phyloP scores from a whole-genome alignment of 30 jellyfish, hydroid and myxozoan species.

The Rhopilema esculentum region DNA sequence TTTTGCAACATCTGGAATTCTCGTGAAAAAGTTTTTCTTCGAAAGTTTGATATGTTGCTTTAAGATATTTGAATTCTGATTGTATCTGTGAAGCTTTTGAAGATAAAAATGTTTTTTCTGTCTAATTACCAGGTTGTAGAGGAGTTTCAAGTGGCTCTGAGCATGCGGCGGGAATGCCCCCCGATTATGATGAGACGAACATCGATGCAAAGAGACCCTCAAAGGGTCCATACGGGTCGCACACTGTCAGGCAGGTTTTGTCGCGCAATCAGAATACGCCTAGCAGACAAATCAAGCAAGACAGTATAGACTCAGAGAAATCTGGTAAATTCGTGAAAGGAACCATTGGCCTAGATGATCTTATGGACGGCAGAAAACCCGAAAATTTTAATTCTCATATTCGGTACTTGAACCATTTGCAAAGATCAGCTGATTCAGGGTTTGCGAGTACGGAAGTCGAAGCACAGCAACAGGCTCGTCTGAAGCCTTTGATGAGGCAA shows the following conservation, averaged over 20 bases:
- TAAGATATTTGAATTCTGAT: no score
- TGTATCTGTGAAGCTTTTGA: no score
- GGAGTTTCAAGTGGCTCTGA: conserved; percentile 75
- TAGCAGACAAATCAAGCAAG: conserved; percentile 59
- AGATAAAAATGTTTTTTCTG: no score
- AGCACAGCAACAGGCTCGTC: conserved; percentile 54
- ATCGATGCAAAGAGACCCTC: conserved; percentile 8
- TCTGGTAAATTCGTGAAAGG: conserved; percentile 44
- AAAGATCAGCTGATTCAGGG: conserved; percentile 97
- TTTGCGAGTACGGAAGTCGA: conserved; percentile 97
- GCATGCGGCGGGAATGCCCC: conserved; percentile 45
- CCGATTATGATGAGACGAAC: conserved; percentile 41
- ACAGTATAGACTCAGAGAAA: conserved; percentile 61
- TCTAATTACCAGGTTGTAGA: conserved; percentile 47
- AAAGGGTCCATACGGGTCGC: conserved; percentile 82
- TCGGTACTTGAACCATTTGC: conserved; percentile 71
- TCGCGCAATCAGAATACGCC: conserved; percentile 63
- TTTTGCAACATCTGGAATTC: no score
- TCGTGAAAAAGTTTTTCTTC: no score
- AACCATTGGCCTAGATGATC: conserved; percentile 25
- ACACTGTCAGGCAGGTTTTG: conserved; percentile 59
- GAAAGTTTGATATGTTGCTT: no score
- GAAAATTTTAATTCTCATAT: conserved; percentile 53
- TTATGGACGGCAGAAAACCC: conserved; percentile 43
- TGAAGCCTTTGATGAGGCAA: conserved; percentile 74